A percentile compares a stretch with the other conserved stretches of the same genome.
Conservation (phyloP, 2,888 invertebrate genomes). For the Mesoligia furuncula region DNA sequence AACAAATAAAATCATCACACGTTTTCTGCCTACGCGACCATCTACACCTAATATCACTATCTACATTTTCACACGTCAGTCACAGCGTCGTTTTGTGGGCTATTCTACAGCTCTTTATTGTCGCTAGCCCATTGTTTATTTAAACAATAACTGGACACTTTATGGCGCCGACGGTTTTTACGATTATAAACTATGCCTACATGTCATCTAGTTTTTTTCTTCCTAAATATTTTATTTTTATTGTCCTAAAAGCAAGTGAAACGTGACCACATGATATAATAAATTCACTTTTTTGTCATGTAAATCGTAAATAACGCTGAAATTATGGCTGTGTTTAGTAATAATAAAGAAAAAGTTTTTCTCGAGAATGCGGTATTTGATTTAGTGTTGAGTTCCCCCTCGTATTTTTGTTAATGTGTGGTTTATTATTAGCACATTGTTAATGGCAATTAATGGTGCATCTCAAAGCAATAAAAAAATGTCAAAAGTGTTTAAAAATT, state of each 20-base stretch:
- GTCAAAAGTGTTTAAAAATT: not conserved
- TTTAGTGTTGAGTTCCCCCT: conserved; percentile 64
- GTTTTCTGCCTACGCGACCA: conserved; percentile 49
- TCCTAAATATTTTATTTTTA: conserved; percentile 76
- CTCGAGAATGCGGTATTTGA: conserved; percentile 71
- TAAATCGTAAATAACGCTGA: conserved; percentile 72
- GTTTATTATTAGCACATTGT: conserved; percentile 61
- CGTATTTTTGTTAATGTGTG: conserved; percentile 62
- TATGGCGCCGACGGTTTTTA: conserved; percentile 85
- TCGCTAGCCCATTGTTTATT: conserved; percentile 86
- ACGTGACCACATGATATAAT: conserved; percentile 74
- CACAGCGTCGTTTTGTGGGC: conserved; percentile 80
- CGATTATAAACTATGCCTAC: conserved; percentile 81
- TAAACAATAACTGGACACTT: conserved; percentile 87
- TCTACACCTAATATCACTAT: conserved; percentile 65
- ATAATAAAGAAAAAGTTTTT: conserved; percentile 70
- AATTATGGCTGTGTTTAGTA: conserved; percentile 72
- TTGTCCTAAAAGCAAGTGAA: conserved; percentile 72
- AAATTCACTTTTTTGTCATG: conserved; percentile 76
- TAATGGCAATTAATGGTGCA: conserved; percentile 59
- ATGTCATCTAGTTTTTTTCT: conserved; percentile 71
- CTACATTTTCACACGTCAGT: conserved; percentile 84
- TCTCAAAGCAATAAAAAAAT: conserved; percentile 25
- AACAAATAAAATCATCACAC: not conserved
- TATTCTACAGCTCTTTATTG: conserved; percentile 83